Percentiles rank a stretch among this genome's conserved stretches.
These are phyloP conservation scores for Hirtodrosophila histrioides DNA, from an alignment of 2,888 invertebrate species.

Conservation along the genomic window DNA sequence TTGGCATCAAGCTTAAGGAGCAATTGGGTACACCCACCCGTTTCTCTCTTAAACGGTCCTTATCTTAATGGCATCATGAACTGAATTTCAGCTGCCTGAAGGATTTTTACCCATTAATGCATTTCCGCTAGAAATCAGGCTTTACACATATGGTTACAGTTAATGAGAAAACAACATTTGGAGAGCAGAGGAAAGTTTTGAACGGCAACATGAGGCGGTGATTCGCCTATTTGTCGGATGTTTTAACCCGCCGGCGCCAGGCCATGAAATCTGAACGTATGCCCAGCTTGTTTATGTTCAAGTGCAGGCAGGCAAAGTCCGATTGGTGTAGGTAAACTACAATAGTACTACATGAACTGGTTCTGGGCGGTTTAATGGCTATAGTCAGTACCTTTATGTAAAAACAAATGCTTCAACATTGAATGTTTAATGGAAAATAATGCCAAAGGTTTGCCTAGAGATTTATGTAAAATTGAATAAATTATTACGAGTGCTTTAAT, in stretches of 20 bases:
- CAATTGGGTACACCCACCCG: conserved; percentile 14
- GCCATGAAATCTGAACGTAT: conserved; percentile 55
- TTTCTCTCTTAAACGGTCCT: not conserved
- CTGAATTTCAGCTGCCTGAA: conserved; percentile 9
- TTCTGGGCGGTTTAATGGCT: not conserved
- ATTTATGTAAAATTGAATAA: not conserved
- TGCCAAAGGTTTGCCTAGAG: too few relatives aligned
- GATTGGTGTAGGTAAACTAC: conserved; percentile 2
- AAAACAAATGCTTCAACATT: not conserved
- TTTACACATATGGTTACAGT: conserved; percentile 22
- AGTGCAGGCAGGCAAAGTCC: conserved; percentile 43
- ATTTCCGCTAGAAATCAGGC: conserved; percentile 30
- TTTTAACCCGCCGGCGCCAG: conserved; percentile 48
- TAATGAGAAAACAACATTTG: conserved; percentile 25
- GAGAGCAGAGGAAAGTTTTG: conserved; percentile 19
- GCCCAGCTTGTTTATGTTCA: conserved; percentile 43
- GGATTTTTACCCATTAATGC: conserved; percentile 24
- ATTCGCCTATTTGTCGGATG: conserved; percentile 22
- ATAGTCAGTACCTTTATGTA: not conserved
- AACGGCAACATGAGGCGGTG: conserved; percentile 38
- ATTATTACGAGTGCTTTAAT: not conserved
- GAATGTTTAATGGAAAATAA: too few relatives aligned
- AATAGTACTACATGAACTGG: not conserved
- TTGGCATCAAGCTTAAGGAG: not conserved
- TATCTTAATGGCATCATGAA: conserved; percentile 44